A percentile compares a stretch with the other conserved stretches of the same genome.
phyloP scores from a whole-genome alignment of 2,888 invertebrate genomes.

The Formica aserva region DNA sequence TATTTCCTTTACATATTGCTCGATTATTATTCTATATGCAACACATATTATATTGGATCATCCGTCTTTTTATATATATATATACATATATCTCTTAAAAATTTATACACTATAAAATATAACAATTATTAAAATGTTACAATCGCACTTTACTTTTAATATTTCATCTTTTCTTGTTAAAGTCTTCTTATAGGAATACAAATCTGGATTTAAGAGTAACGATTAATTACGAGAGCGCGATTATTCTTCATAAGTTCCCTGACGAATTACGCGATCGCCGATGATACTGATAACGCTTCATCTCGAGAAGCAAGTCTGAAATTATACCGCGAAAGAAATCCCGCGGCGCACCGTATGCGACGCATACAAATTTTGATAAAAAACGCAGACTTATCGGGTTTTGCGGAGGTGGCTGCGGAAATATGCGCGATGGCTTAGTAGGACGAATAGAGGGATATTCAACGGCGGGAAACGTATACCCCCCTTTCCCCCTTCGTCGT shows the following conservation, averaged over 20 bases:
- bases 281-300: conserved; percentile 15
- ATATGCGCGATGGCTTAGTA: conserved; percentile 72
- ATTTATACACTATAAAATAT: background rate
- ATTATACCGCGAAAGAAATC: conserved; percentile 32
- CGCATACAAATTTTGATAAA: conserved; percentile 66
- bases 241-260: background rate
- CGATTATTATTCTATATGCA: background rate
- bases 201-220: background rate
- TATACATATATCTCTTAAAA: background rate
- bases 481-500: conserved; percentile 46
- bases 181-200: background rate
- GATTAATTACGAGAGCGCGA: background rate
- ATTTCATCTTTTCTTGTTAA: background rate
- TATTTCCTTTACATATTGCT: conserved; percentile 8
- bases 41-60: background rate
- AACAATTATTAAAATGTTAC: background rate
- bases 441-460: conserved; percentile 71
- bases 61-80: background rate
- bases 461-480: conserved; percentile 65
- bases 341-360: background rate
- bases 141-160: background rate
- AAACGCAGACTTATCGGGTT: conserved; percentile 68
- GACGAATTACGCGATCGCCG: background rate
- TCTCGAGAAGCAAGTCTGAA: background rate
- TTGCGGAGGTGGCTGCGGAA: conserved; percentile 60